Evolutionary conservation across 2,113 vertebrate species (phyloP).

Genomic region (Vulpes vulpes): DNA sequence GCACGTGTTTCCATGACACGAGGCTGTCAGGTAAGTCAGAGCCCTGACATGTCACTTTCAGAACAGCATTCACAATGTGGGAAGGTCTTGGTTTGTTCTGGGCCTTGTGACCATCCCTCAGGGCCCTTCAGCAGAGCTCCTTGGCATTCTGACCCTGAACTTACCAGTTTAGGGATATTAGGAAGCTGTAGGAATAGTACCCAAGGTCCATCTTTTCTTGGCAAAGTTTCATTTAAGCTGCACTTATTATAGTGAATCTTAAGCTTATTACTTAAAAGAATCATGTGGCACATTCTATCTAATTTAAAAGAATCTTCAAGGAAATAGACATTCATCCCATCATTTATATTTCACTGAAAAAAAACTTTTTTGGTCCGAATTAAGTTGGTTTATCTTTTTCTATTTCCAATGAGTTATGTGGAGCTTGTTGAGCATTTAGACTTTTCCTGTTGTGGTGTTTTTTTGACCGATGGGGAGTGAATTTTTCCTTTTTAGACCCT

Average conservation of each 20-base stretch:
- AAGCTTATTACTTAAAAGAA: background rate
- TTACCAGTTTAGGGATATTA: background rate
- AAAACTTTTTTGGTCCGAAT: background rate
- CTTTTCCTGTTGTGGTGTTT: background rate
- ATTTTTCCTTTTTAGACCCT: background rate
- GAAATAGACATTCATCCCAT: background rate
- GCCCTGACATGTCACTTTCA: too few relatives aligned
- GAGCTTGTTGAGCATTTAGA: background rate
- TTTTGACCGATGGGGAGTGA: background rate
- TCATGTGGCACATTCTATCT: background rate
- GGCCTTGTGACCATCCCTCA: background rate
- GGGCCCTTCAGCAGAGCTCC: background rate
- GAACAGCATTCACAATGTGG: background rate
- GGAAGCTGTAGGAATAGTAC: background rate
- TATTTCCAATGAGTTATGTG: background rate
- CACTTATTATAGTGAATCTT: background rate
- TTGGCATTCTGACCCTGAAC: background rate
- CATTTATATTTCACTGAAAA: background rate
- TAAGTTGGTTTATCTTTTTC: background rate
- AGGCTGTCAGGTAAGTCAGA: background rate
- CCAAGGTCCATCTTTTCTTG: background rate
- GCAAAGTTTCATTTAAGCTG: background rate
- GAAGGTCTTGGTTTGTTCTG: background rate
- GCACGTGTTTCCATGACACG: too few relatives aligned
- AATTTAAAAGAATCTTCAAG: background rate